Percentiles rank a stretch among this genome's conserved stretches.
phyloP scores from a whole-genome alignment of 1,140 invertebrate genomes.

The Akabosia matsudoensis region DNA sequence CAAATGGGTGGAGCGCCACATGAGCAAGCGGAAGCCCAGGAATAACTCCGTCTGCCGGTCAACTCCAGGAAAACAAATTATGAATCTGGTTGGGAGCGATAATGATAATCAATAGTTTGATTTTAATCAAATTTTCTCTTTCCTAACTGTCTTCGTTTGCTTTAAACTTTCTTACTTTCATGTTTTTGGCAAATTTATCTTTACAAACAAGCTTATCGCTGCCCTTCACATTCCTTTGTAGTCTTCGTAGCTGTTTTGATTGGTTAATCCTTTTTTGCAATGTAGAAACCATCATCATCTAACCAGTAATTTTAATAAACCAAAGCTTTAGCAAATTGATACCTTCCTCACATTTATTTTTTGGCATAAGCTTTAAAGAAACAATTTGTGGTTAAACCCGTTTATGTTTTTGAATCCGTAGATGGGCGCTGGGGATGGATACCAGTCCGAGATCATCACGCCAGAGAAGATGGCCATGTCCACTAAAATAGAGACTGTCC shows the following conservation, averaged over 20 bases:
- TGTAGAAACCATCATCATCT: no score
- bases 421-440: conserved; percentile 38
- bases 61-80: conserved; percentile 8
- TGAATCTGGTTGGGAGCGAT: background rate
- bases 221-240: no score
- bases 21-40: conserved; percentile 57
- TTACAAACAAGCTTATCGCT: no score
- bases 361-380: background rate
- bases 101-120: background rate
- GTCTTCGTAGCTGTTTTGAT: no score
- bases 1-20: conserved; percentile 81
- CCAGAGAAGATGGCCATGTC: background rate
- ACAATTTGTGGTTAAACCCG: background rate
- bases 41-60: background rate
- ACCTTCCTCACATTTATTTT: background rate
- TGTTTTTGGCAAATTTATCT: no score
- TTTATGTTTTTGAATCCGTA: background rate
- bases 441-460: conserved; percentile 5
- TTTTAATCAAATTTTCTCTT: background rate
- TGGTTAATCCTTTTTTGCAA: no score
- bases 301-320: no score
- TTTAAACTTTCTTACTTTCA: background rate
- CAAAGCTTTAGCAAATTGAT: no score
- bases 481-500: background rate
- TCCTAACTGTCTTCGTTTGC: background rate